Base-by-base conservation (phyloP, 2,797 vertebrate species). In the Coracias cyanogaster region DNA sequence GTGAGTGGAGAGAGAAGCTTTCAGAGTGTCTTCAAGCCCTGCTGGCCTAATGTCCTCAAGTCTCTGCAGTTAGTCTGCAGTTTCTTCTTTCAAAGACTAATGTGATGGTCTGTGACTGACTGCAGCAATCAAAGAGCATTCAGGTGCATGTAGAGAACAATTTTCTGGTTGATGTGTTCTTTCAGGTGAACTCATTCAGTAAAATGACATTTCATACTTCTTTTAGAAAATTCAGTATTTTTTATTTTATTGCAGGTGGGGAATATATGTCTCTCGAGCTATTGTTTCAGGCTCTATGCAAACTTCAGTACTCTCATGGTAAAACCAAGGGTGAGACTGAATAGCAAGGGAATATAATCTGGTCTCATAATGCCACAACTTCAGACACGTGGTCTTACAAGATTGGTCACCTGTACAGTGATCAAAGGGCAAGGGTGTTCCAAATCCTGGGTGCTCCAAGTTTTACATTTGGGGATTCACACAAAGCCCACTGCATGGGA, bases 81-180 rank as follows among this genome's bases (percentile, higher is more conserved):
- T 93, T 96, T 79, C 74, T 83, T 62, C 95, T 89, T 92, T 94
- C 67, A 96, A 73, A 87, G 86, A 94, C 67, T 93, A 85, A 94
- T 94, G 82, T 90, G 94, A 91, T 86, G 82, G 94, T 91, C 60
- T 74, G 86, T 93, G 95, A 80, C 94, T 93, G 93, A 94, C 87
- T 94, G 93, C 62, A 41, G 96, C 96, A 96, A 97, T 97, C 96
- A 96, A 91, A 94, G 94, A 94, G 90, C 90, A 96, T 95, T 96
- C 94, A 97, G 94, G 89, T 96, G 93, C 95, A 93, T 54, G 95
- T 91, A 92, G 94, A 84, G 96, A 96, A 80, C 91, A 93, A 96
- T 96, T 96, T 97, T 94, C 82, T 94, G 91, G 82, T 91, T 96
- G 91, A 96, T 90, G 87, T 86, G 80, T 82, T 94, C 91, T 95